phyloP scores from a whole-genome alignment of 1,140 invertebrate genomes.

The Branchinecta lindahli region DNA sequence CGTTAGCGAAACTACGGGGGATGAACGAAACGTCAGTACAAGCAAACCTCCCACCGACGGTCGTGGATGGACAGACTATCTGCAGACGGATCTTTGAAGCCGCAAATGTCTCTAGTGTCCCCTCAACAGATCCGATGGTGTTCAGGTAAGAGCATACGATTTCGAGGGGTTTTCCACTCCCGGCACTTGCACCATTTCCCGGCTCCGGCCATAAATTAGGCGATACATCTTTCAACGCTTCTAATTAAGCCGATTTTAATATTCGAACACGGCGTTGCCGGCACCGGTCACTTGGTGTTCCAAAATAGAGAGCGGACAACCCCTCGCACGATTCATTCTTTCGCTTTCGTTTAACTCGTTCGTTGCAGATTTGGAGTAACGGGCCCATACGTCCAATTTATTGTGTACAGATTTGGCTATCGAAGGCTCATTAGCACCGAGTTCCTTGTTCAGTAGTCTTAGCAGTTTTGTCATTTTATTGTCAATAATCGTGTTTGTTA shows the following conservation, averaged over 20 bases:
- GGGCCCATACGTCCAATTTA: too few relatives aligned
- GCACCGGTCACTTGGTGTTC: constrained; percentile 3
- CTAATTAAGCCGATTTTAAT: too few relatives aligned
- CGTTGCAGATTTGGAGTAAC: not conserved
- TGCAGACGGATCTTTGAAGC: constrained; percentile 49
- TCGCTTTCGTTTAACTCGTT: constrained; percentile 18
- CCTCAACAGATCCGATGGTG: constrained; percentile 37
- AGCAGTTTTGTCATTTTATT: too few relatives aligned
- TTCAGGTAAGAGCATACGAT: constrained; percentile 15
- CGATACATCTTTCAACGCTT: too few relatives aligned
- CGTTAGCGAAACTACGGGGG: constrained; percentile 52
- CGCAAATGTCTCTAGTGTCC: constrained; percentile 61
- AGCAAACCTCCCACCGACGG: constrained; percentile 30
- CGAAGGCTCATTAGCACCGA: too few relatives aligned
- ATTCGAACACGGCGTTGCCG: too few relatives aligned
- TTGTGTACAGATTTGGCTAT: too few relatives aligned
- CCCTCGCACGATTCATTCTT: not conserved
- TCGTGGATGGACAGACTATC: constrained; percentile 29
- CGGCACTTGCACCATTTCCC: too few relatives aligned
- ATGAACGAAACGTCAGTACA: constrained; percentile 61
- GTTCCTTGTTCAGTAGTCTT: too few relatives aligned
- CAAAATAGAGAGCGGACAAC: constrained; percentile 18
- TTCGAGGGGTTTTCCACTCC: too few relatives aligned
- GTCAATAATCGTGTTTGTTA: too few relatives aligned
- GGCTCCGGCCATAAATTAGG: too few relatives aligned